A percentile compares a stretch with the other conserved stretches of the same genome.
Conservation (phyloP, 2,797 vertebrate genomes). For the Pangasius macronema region DNA sequence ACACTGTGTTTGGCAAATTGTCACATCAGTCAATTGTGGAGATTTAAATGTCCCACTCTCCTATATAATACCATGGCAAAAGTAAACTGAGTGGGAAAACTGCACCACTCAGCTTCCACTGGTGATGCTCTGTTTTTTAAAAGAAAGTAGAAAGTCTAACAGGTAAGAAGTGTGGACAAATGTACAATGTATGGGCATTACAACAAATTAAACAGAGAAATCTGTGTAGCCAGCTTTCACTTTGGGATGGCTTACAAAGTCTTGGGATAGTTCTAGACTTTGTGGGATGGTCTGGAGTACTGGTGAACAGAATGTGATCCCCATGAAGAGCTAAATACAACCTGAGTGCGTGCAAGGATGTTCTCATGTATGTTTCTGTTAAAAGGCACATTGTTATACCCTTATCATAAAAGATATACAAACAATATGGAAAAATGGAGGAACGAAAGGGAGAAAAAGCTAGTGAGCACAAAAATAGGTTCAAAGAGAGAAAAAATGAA, state of each 20-base stretch:
- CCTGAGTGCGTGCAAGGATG: background rate
- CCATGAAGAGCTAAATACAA: background rate
- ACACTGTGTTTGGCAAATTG: background rate
- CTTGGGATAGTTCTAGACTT: background rate
- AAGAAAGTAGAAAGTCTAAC: background rate
- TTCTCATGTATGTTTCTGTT: background rate
- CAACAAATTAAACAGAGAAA: background rate
- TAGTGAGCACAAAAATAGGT: background rate
- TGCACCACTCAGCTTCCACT: background rate
- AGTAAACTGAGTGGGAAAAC: background rate
- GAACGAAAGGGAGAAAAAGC: background rate
- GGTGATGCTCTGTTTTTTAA: background rate
- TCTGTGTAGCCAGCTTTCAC: background rate
- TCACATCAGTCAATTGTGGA: background rate
- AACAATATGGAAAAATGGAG: background rate
- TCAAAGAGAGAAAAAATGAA: background rate
- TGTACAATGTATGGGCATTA: background rate
- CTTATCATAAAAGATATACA: background rate
- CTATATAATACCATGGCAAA: background rate
- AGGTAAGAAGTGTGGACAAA: background rate
- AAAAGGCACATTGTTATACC: background rate
- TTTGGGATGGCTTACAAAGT: background rate
- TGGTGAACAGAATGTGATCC: background rate
- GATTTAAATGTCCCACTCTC: background rate
- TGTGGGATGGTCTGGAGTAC: background rate